Evolutionary conservation across 2,888 invertebrate genomes (phyloP), one percentile per base, ranked within the genome.

Genomic region (Drosophila sordidapex): DNA sequence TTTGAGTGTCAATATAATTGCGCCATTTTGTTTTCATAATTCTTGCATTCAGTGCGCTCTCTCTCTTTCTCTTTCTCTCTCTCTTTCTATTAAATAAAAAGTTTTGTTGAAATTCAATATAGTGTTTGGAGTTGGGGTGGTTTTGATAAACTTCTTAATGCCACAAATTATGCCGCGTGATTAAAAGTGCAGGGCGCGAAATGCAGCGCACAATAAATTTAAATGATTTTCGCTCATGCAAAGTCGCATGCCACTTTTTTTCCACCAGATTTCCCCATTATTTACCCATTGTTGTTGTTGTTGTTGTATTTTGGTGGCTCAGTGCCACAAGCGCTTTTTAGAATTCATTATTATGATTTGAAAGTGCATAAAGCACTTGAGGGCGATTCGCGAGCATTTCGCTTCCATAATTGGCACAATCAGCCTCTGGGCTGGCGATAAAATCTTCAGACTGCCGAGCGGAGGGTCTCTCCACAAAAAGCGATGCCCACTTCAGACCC

Each of bases 351-450:
- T 87, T 86, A 85, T 86, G 90, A 90, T 87, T 87, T 88, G 89
- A 90, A 83, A 87, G 90, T 88, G 90, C 89, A 86, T 81, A 87
- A 89, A 90, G 76, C 89, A 86, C 90, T 90, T 61, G 90, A 81
- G 89, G 83, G 89, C 77, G 77, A 83, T 79, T 86, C 76, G 83
- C 79, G 90, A 87, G 86, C 89, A 88, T 83, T 87, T 86, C 79
- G 81, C 69, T 76, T 46, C 75, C 77, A 86, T 87, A 87, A 87
- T 87, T 87, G 87, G 87, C 90, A 88, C 90, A 87, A 87, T 87
- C 87, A 87, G 88, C 83, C 81, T 82, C 79, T 83, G 81, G 84
- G 89, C 79, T 76, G 60, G 74, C 86, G 89, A 87, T 85, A 85
- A 85, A 89, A 85, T 84, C 84, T 79, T 63, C 60, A 81, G 79